These are phyloP conservation scores for Alosa sapidissima DNA, from an alignment of 2,797 vertebrate genomes.

Conservation along the genomic window DNA sequence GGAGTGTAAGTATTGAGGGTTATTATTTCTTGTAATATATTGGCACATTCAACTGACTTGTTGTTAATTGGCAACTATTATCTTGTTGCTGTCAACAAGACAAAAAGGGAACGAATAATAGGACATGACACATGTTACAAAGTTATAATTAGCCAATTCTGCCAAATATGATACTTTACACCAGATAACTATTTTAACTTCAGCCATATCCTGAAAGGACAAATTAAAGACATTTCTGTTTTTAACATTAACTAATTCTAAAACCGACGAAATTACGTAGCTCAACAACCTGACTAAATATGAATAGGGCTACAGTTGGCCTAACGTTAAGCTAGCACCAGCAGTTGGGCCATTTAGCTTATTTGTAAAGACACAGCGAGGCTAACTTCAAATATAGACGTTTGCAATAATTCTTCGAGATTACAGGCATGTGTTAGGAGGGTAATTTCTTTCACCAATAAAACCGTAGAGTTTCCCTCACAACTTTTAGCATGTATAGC, in stretches of 20 bases:
- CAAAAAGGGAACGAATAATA: neutral
- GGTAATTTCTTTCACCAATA: neutral
- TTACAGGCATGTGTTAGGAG: neutral
- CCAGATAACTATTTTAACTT: neutral
- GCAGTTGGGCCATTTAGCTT: neutral
- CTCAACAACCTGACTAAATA: neutral
- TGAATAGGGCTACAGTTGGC: constrained; percentile 1
- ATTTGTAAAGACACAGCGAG: neutral
- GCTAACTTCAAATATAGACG: neutral
- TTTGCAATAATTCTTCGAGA: neutral
- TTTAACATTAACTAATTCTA: neutral
- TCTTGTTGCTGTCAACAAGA: neutral
- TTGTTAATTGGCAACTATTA: neutral
- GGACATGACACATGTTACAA: neutral
- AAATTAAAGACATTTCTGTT: neutral
- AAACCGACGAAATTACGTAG: neutral
- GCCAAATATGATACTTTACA: neutral
- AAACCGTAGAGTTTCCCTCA: neutral
- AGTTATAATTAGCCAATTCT: neutral
- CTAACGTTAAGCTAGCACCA: constrained; percentile 11
- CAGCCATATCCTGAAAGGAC: neutral
- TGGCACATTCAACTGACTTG: neutral
- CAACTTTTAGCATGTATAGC: constrained; percentile 22
- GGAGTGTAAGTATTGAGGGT: neutral
- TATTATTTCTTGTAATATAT: neutral